These are phyloP conservation scores for Leptinotarsa defecta DNA, from an alignment of 1,140 invertebrate species.

Conservation along the genomic window DNA sequence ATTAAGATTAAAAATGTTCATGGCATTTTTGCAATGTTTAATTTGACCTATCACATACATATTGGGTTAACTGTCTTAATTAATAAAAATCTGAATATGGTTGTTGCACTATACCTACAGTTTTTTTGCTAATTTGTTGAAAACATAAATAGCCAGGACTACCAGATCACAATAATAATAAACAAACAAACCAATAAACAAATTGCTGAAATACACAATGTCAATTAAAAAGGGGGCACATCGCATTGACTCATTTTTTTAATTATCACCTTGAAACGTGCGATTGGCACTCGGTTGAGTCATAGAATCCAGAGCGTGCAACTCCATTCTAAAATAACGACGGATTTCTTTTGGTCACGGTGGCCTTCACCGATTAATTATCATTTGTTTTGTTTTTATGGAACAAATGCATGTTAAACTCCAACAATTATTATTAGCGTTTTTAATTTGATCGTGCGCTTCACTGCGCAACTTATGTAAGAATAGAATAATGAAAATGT, in stretches of 20 bases:
- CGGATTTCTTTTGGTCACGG: background rate
- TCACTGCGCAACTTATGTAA: background rate
- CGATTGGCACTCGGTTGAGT: background rate
- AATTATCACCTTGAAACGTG: background rate
- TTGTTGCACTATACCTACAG: too few relatives aligned
- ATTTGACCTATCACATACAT: too few relatives aligned
- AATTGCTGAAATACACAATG: too few relatives aligned
- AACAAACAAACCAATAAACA: too few relatives aligned
- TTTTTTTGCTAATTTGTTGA: too few relatives aligned
- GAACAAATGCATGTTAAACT: background rate
- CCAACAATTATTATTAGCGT: background rate
- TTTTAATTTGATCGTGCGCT: background rate
- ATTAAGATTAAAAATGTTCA: too few relatives aligned
- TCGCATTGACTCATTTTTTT: background rate
- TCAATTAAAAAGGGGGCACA: background rate
- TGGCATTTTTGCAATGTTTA: too few relatives aligned
- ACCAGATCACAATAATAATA: too few relatives aligned
- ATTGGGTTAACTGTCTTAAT: too few relatives aligned
- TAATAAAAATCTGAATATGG: too few relatives aligned
- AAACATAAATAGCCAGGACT: too few relatives aligned
- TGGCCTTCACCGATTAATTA: background rate
- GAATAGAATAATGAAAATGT: background rate
- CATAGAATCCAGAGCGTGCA: conserved; percentile 2
- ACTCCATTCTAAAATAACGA: background rate
- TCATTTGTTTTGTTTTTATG: background rate